These are phyloP conservation scores for Microctenopoma lineatum DNA, from an alignment of 2,797 vertebrate species.

Conservation along the genomic window DNA sequence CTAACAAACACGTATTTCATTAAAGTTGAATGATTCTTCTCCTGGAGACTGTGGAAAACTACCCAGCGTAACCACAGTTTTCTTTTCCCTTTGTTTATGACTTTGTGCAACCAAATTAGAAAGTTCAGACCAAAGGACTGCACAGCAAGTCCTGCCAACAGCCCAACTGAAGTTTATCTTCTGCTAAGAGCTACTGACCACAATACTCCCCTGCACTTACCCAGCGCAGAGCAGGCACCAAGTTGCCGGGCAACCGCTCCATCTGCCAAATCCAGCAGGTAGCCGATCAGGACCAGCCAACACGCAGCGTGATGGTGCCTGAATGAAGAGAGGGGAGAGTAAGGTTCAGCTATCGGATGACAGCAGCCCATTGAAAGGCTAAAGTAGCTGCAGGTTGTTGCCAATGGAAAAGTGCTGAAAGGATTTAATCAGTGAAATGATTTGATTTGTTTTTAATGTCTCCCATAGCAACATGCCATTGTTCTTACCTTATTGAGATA, in stretches of 20 bases:
- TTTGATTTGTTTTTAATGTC: not conserved
- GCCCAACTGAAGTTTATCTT: constrained; percentile 53
- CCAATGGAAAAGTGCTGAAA: not conserved
- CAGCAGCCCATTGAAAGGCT: constrained; percentile 18
- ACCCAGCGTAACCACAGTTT: constrained; percentile 25
- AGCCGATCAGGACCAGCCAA: constrained; percentile 93
- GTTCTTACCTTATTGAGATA: too few relatives aligned
- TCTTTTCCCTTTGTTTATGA: constrained; percentile 43
- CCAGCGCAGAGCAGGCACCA: constrained; percentile 87
- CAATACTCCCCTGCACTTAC: constrained; percentile 82
- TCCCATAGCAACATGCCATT: too few relatives aligned
- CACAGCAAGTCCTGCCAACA: constrained; percentile 52
- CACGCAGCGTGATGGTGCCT: constrained; percentile 89
- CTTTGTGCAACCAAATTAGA: constrained; percentile 38
- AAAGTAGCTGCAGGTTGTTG: constrained; percentile 13
- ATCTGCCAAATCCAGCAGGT: constrained; percentile 91
- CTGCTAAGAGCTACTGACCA: constrained; percentile 51
- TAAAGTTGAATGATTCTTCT: constrained; percentile 18
- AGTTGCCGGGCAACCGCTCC: constrained; percentile 90
- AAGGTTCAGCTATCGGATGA: constrained; percentile 26
- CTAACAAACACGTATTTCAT: not conserved
- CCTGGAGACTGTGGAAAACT: constrained; percentile 24
- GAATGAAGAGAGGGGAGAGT: constrained; percentile 36
- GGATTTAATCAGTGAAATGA: not conserved
- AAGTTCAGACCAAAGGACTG: constrained; percentile 53